Conservation (phyloP, 2,888 invertebrate species). For the Plebejus melissa region DNA sequence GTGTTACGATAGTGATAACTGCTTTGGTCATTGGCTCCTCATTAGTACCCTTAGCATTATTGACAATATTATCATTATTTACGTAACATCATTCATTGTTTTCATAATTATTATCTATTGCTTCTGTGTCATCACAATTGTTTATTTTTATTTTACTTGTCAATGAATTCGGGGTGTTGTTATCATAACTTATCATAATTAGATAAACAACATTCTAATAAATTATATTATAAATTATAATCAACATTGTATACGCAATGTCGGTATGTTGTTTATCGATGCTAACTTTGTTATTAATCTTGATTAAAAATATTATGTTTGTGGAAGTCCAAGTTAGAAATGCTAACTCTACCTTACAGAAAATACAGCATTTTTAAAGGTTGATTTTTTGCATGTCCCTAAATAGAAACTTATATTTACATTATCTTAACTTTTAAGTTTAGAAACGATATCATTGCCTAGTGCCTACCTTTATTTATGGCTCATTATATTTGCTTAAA, state of each 20-base stretch:
- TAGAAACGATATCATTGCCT: no score
- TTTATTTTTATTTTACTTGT: neutral
- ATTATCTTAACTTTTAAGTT: no score
- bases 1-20: slow-evolving; percentile 21
- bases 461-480: no score
- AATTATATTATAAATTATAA: neutral
- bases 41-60: slow-evolving; percentile 29
- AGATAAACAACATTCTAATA: neutral
- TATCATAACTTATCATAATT: neutral
- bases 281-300: slow-evolving; percentile 11
- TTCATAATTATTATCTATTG: neutral
- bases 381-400: neutral
- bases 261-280: neutral
- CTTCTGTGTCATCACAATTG: neutral
- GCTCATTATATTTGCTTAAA: neutral
- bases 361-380: neutral
- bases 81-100: slow-evolving; percentile 17
- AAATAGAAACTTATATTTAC: neutral
- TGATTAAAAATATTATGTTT: neutral
- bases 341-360: neutral
- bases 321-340: neutral
- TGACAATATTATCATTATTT: slow-evolving; percentile 29
- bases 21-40: slow-evolving; percentile 21
- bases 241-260: neutral
- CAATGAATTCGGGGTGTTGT: neutral